A percentile compares a stretch with the other conserved stretches of the same genome.
phyloP scores from a whole-genome alignment of 2,797 vertebrate genomes.

The Dicrostonyx torquatus region DNA sequence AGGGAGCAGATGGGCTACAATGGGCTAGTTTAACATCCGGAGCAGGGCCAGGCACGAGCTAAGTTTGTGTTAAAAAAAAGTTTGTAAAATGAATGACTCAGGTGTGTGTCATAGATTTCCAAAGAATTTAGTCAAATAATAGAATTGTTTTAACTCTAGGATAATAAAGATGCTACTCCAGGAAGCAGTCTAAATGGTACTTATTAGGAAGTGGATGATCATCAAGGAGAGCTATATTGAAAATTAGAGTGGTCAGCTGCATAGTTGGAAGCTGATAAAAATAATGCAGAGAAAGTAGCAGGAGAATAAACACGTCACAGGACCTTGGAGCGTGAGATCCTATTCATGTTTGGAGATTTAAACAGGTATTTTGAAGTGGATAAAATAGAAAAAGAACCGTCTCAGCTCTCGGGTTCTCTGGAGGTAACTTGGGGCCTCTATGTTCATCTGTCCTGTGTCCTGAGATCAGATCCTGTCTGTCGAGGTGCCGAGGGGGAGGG shows the following conservation, averaged over 20 bases:
- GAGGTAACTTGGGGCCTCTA: not conserved
- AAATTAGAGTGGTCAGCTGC: slow-evolving; percentile 21
- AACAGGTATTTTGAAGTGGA: not conserved
- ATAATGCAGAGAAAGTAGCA: slow-evolving; percentile 29
- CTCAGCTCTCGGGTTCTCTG: not conserved
- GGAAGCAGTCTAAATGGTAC: not conserved
- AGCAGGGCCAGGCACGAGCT: not conserved
- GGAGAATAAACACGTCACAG: not conserved
- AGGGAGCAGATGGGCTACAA: too few species aligned
- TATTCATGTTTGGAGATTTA: slow-evolving; percentile 1
- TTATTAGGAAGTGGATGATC: not conserved
- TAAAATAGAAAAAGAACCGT: not conserved
- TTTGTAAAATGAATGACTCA: not conserved
- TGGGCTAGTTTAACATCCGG: not conserved
- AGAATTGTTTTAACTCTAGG: not conserved
- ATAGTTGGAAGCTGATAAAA: not conserved
- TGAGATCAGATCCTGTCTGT: not conserved
- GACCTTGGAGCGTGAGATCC: not conserved
- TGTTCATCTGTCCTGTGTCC: not conserved
- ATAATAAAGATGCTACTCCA: not conserved
- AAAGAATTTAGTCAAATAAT: slow-evolving; percentile 38
- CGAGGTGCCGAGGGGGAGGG: not conserved
- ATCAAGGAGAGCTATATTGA: not conserved
- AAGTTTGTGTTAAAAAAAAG: not conserved
- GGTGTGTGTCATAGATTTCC: not conserved